A percentile compares a stretch with the other conserved stretches of the same genome.
phyloP scores from a whole-genome alignment of 2,113 vertebrate genomes.

The Rana temporaria region DNA sequence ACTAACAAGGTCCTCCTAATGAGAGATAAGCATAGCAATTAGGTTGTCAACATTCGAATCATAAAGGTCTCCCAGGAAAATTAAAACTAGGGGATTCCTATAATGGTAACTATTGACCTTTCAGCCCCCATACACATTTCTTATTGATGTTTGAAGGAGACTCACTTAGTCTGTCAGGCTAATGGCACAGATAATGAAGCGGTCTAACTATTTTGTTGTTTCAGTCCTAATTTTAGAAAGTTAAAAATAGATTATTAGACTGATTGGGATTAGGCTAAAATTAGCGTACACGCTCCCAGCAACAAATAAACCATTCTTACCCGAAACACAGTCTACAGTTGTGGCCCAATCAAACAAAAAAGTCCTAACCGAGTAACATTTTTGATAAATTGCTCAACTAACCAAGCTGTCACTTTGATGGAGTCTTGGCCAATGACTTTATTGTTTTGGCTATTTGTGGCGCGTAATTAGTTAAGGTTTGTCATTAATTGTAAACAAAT shows the following conservation, averaged over 20 bases:
- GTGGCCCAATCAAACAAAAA: slow-evolving; percentile 60
- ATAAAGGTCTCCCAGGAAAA: slow-evolving; percentile 71
- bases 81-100: slow-evolving; percentile 79
- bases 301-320: slow-evolving; percentile 64
- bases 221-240: slow-evolving; percentile 85
- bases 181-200: slow-evolving; percentile 84
- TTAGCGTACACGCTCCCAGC: slow-evolving; percentile 67
- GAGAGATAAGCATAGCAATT: slow-evolving; percentile 81
- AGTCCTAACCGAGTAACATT: slow-evolving; percentile 58
- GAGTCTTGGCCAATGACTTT: slow-evolving; percentile 28
- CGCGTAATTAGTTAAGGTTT: slow-evolving; percentile 12
- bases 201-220: slow-evolving; percentile 82
- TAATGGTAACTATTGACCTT: slow-evolving; percentile 91
- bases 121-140: slow-evolving; percentile 81
- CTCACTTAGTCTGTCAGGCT: slow-evolving; percentile 83
- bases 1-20: slow-evolving; percentile 65
- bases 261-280: slow-evolving; percentile 73
- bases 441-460: slow-evolving; percentile 25
- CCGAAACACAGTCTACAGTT: slow-evolving; percentile 60
- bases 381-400: slow-evolving; percentile 55
- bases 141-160: slow-evolving; percentile 88
- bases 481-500: slow-evolving; percentile 39
- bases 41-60: slow-evolving; percentile 91
- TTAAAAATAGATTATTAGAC: slow-evolving; percentile 89
- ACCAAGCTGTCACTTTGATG: neutral